Conservation (phyloP, 2,113 vertebrate genomes). For the Cephalopterus ornatus region DNA sequence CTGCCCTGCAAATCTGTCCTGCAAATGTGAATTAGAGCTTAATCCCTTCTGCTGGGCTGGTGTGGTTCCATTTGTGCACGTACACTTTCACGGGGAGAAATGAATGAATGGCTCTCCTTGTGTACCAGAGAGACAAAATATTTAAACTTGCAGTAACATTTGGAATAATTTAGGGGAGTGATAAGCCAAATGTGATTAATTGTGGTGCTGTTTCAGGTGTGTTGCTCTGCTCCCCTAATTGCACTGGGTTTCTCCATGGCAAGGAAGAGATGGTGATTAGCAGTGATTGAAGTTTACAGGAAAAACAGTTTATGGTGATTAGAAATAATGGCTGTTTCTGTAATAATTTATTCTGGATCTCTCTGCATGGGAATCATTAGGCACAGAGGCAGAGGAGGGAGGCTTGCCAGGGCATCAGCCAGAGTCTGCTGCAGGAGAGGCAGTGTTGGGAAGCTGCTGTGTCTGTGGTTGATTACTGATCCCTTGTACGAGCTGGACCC, state of each 20-base stretch:
- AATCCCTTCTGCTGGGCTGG: not conserved
- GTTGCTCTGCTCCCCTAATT: not conserved
- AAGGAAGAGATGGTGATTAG: not conserved
- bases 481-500: not conserved
- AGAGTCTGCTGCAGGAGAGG: not conserved
- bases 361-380: not conserved
- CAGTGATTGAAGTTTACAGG: not conserved
- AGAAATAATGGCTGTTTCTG: conserved; percentile 13
- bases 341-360: not conserved
- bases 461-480: not conserved
- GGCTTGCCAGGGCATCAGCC: not conserved
- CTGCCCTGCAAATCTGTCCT: not conserved
- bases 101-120: not conserved
- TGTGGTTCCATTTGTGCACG: not conserved
- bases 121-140: not conserved
- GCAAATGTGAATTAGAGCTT: not conserved
- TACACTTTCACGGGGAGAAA: not conserved
- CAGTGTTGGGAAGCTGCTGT: not conserved
- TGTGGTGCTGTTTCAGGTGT: not conserved
- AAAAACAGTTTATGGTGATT: conserved; percentile 4
- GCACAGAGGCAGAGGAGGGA: not conserved
- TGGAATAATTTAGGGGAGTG: not conserved
- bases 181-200: not conserved
- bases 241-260: not conserved
- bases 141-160: not conserved